A percentile compares a stretch with the other conserved stretches of the same genome.
phyloP scores from a whole-genome alignment of 2,113 vertebrate species.

The Aptenodytes forsteri region DNA sequence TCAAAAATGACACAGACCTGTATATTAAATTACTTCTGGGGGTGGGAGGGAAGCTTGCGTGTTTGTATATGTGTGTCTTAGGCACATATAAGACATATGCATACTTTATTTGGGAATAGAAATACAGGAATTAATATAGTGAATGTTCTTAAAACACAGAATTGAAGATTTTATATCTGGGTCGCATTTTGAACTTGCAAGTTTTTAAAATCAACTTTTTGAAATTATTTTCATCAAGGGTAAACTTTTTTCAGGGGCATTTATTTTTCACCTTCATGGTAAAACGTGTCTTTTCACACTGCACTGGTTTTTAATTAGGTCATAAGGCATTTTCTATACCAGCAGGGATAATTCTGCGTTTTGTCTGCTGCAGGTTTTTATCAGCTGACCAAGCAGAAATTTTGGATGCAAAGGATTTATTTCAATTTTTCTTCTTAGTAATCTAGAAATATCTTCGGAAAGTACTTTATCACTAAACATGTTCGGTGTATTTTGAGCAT shows the following conservation, averaged over 20 bases:
- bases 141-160: background rate
- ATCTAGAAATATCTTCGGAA: background rate
- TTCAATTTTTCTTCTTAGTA: background rate
- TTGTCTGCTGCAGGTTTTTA: background rate
- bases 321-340: background rate
- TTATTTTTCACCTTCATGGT: background rate
- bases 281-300: background rate
- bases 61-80: background rate
- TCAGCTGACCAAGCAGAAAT: constrained; percentile 5
- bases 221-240: background rate
- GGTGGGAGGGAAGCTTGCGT: background rate
- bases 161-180: background rate
- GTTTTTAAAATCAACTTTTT: background rate
- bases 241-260: background rate
- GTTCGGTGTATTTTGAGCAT: background rate
- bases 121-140: background rate
- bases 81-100: no score
- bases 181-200: background rate
- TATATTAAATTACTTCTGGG: constrained; percentile 31
- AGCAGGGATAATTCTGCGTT: background rate
- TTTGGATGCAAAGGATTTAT: background rate
- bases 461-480: accelerated
- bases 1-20: constrained; percentile 44
- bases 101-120: background rate
- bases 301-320: background rate